These are phyloP conservation scores for Lepilemur ruficaudatus DNA, from an alignment of 2,797 vertebrate species.

Conservation along the genomic window DNA sequence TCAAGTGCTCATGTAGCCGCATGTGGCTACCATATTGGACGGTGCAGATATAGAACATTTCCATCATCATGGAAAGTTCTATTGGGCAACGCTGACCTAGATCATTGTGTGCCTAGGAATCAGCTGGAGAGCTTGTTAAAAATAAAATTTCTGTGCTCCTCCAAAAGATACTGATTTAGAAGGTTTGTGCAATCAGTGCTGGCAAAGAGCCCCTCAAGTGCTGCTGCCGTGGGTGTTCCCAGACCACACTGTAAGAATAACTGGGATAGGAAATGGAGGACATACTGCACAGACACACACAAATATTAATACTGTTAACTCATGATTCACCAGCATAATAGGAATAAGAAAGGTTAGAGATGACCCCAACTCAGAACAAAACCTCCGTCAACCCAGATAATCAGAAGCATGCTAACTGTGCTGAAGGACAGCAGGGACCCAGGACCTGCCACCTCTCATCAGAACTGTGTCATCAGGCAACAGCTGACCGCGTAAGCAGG, in stretches of 20 bases:
- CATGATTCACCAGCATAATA: not conserved
- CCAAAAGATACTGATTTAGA: not conserved
- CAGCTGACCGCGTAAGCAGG: not conserved
- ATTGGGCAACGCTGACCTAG: not conserved
- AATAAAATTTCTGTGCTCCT: not conserved
- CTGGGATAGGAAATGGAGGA: not conserved
- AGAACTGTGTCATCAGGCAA: not conserved
- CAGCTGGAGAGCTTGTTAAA: not conserved
- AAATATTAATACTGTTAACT: not conserved
- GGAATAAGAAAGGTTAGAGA: not conserved
- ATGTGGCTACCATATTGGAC: not conserved
- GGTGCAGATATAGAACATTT: fast-evolving
- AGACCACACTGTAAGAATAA: not conserved
- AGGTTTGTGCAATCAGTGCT: not conserved
- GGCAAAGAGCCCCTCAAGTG: not conserved
- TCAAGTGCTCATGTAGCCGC: not conserved
- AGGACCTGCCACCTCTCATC: not conserved
- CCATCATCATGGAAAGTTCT: not conserved
- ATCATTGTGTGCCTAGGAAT: not conserved
- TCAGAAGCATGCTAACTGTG: not conserved
- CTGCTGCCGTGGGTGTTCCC: not conserved
- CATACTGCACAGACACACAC: not conserved
- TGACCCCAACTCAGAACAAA: not conserved
- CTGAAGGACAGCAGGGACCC: not conserved
- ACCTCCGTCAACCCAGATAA: not conserved